Conservation (phyloP, 2,888 invertebrate species). For the Leptinotarsa tumamoca region DNA sequence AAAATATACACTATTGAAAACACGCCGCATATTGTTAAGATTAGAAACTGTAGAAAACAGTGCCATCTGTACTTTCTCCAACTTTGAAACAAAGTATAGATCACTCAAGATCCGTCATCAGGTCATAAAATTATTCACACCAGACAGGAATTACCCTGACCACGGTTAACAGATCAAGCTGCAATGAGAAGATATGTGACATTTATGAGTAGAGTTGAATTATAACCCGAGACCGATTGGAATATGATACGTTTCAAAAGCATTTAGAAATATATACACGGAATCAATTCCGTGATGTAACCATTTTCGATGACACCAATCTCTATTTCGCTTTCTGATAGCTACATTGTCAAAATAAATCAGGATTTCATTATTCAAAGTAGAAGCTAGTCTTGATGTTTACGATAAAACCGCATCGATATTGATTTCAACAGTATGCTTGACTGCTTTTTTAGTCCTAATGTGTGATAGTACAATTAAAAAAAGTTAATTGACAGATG, state of each 20-base stretch:
- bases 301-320: neutral
- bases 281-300: neutral
- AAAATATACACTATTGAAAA: no score
- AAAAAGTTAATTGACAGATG: no score
- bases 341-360: neutral
- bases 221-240: neutral
- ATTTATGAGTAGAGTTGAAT: neutral
- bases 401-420: neutral
- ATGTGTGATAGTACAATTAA: no score
- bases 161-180: neutral
- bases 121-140: neutral
- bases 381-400: neutral
- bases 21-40: neutral
- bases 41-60: neutral
- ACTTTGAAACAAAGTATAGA: neutral
- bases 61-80: neutral
- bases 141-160: neutral
- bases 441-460: neutral
- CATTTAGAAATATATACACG: neutral
- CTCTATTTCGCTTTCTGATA: neutral
- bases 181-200: constrained; percentile 5
- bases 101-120: neutral
- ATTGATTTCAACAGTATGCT: neutral
- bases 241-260: neutral
- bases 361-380: neutral